A percentile compares a stretch with the other conserved stretches of the same genome.
phyloP scores from a whole-genome alignment of 2,888 invertebrate species.

The Tubulanus polymorphus region DNA sequence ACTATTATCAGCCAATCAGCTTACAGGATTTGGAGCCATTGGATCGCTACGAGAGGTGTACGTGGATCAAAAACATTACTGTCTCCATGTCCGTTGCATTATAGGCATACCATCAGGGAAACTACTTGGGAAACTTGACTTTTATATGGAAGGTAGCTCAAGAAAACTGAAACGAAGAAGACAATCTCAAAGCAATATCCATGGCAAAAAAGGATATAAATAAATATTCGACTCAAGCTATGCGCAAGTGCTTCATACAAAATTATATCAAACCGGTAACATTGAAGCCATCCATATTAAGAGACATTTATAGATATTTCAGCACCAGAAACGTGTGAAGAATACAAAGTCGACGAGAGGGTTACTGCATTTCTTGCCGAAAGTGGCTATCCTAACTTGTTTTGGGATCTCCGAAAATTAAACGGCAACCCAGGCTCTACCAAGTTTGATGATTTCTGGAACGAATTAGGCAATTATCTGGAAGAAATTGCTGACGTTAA shows the following conservation, averaged over 20 bases:
- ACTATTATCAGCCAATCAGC: too few species aligned
- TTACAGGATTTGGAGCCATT: conserved; percentile 6
- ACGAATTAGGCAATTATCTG: background rate
- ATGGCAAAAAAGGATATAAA: conserved; percentile 4
- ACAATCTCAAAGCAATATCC: background rate
- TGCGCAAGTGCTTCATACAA: conserved; percentile 12
- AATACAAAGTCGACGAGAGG: conserved; percentile 6
- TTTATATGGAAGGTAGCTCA: conserved; percentile 11
- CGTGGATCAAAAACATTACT: conserved; percentile 6
- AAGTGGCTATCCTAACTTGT: conserved; percentile 9
- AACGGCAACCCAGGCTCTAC: conserved; percentile 9
- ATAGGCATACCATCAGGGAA: conserved; percentile 4
- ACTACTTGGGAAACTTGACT: conserved; percentile 9
- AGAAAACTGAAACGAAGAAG: background rate
- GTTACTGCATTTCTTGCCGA: conserved; percentile 5
- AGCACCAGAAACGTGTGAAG: conserved; percentile 10
- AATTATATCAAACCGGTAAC: conserved; percentile 3
- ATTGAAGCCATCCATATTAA: conserved; percentile 14
- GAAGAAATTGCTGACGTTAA: background rate
- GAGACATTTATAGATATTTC: conserved; percentile 12
- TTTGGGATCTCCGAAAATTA: conserved; percentile 11
- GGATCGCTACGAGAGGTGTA: conserved; percentile 6
- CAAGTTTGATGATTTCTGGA: background rate
- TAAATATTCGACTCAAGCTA: conserved; percentile 10
- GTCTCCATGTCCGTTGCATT: conserved; percentile 6